A percentile compares a stretch with the other conserved stretches of the same genome.
Conservation (phyloP, 1,140 invertebrate genomes). For the Tetramorium alpestre region DNA sequence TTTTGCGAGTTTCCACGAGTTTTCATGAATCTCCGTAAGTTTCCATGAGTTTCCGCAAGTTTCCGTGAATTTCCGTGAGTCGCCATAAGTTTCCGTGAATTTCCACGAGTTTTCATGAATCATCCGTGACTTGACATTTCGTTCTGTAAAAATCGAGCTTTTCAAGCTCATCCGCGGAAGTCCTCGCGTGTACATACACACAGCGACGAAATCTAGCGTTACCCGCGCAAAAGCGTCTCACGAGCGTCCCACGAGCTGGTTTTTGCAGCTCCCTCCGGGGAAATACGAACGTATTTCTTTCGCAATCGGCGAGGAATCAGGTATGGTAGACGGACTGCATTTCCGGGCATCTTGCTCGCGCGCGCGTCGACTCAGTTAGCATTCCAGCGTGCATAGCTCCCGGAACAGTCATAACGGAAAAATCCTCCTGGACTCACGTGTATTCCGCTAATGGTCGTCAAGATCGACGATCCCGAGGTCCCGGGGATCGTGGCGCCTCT, state of each 20-base stretch:
- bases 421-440: constrained; percentile 59
- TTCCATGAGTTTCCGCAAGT: too few species aligned
- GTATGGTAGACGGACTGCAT: constrained; percentile 65
- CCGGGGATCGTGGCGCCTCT: constrained; percentile 65
- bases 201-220: not conserved
- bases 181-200: not conserved
- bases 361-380: constrained; percentile 48
- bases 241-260: constrained; percentile 11
- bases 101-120: too few species aligned
- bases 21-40: too few species aligned
- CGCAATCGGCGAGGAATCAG: constrained; percentile 59
- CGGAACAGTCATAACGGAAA: constrained; percentile 55
- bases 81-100: too few species aligned
- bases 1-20: too few species aligned
- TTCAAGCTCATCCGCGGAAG: not conserved
- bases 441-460: constrained; percentile 73
- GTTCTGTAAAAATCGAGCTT: not conserved
- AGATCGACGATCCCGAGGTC: constrained; percentile 69
- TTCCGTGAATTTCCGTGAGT: too few species aligned
- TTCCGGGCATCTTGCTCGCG: constrained; percentile 54
- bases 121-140: not conserved
- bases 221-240: not conserved
- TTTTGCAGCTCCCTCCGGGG: constrained; percentile 42
- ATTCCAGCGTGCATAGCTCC: constrained; percentile 61
- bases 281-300: constrained; percentile 63